Evolutionary conservation across 1,140 invertebrate species (phyloP), one percentile per base, ranked within the genome.

Genomic region (Pantala flavescens): DNA sequence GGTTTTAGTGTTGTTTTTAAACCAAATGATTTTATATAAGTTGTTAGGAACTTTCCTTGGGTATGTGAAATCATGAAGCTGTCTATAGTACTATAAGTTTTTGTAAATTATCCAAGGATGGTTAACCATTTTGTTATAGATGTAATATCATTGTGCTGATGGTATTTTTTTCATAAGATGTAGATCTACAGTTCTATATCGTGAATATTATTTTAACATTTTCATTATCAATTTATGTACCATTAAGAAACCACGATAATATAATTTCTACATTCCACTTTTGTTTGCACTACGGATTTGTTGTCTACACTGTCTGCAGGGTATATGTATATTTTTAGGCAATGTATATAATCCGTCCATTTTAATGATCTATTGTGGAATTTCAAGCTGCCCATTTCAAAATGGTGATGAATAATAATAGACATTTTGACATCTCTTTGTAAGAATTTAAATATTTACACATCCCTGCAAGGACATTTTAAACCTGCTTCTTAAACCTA

Each of bases 181-280:
- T 63, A 63, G 49, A 63, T 5, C 16, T 21, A 63, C n/a, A 19
- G 28, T 36, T 36, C 28, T 7, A 16, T 63, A 7, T 19, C 14
- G 49, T 63, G 49, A 63, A 63, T 63, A 63, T 63, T 63, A 16
- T 63, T 63, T 63, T 63, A 63, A 63, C 49, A 63, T 63, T 36
- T 36, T 36, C 28, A 63, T 63, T 7, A 63, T 21, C n/a, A 21
- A 63, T 21, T 36, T 36, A 63, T 63, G 49, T 63, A 63, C 14
- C 1, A 19, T 63, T 63, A 63, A 63, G 49, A 63, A 21, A 63
- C 49, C 14, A 63, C 12, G 12, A 63, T 63, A 63, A 63, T 63
- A 63, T 63, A 63, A 63, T 63, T 63, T 63, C 49, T 19, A 63
- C 49, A 63, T 63, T 63, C 49, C 49, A 63, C 49, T 63, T 63